These are phyloP conservation scores for Limenitis camilla DNA, from an alignment of 2,888 invertebrate species.

Conservation along the genomic window DNA sequence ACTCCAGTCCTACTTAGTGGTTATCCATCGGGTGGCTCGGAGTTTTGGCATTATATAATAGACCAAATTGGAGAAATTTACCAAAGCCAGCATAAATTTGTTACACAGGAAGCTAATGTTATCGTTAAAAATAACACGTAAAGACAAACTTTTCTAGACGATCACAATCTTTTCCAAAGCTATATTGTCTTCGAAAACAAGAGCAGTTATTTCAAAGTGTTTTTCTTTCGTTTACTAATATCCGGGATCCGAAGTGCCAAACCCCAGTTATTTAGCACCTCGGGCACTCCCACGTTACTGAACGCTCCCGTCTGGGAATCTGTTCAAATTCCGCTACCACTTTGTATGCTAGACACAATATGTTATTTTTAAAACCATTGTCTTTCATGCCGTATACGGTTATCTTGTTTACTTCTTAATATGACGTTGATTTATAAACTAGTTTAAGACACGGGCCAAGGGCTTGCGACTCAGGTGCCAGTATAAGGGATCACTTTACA, in stretches of 20 bases:
- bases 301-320: constrained; percentile 53
- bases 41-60: no score
- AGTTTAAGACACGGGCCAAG: background rate
- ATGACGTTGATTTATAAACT: no score
- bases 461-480: background rate
- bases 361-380: background rate
- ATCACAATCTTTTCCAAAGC: no score
- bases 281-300: constrained; percentile 57
- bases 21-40: no score
- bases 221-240: constrained; percentile 15
- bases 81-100: no score
- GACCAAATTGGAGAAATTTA: no score
- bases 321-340: constrained; percentile 25
- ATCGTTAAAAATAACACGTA: no score
- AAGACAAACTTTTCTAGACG: no score
- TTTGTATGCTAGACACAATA: constrained; percentile 6
- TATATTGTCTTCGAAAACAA: no score
- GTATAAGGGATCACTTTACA: background rate
- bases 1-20: no score
- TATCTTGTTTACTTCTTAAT: no score
- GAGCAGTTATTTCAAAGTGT: constrained; percentile 15
- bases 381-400: background rate
- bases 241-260: constrained; percentile 26
- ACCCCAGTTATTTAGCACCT: constrained; percentile 68
- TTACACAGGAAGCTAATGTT: no score